Percentiles rank a stretch among this genome's conserved stretches.
phyloP scores from a whole-genome alignment of 2,797 vertebrate genomes.

The Pogonophryne albipinna region DNA sequence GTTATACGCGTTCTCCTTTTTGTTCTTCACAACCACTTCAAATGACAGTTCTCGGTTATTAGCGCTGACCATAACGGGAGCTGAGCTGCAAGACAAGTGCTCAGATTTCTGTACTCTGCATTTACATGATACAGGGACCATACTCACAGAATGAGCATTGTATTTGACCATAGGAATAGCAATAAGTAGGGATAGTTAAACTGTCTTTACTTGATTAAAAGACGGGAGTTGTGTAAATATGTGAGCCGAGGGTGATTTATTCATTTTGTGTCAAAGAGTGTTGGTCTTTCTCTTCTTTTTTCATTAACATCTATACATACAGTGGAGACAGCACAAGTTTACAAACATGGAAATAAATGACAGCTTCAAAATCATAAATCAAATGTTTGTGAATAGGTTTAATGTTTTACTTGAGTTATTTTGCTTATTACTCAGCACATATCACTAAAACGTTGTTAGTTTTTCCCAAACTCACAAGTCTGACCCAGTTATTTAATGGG shows the following conservation, averaged over 20 bases:
- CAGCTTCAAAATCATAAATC: constrained; percentile 13
- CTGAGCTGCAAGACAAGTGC: constrained; percentile 79
- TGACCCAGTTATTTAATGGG: constrained; percentile 38
- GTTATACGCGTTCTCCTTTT: constrained; percentile 92
- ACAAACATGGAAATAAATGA: not conserved
- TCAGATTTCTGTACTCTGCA: constrained; percentile 14
- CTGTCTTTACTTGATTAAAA: not conserved
- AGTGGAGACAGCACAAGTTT: not conserved
- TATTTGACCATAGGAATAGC: not conserved
- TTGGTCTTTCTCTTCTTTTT: not conserved
- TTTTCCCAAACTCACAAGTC: constrained; percentile 22
- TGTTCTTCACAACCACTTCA: constrained; percentile 85
- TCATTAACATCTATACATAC: not conserved
- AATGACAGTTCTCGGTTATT: constrained; percentile 88
- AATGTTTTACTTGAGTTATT: constrained; percentile 2
- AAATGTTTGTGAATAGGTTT: not conserved
- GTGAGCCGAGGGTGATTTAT: not conserved
- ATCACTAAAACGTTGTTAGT: not conserved
- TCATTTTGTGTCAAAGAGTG: not conserved
- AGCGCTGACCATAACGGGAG: constrained; percentile 84
- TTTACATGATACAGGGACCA: not conserved
- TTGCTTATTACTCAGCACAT: not conserved
- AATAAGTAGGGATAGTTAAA: not conserved
- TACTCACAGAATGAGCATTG: not conserved
- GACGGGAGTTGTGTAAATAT: not conserved